Evolutionary conservation across 2,797 vertebrate species (phyloP), one percentile per base, ranked within the genome.

Genomic region (Micropoecilia bifurca): DNA sequence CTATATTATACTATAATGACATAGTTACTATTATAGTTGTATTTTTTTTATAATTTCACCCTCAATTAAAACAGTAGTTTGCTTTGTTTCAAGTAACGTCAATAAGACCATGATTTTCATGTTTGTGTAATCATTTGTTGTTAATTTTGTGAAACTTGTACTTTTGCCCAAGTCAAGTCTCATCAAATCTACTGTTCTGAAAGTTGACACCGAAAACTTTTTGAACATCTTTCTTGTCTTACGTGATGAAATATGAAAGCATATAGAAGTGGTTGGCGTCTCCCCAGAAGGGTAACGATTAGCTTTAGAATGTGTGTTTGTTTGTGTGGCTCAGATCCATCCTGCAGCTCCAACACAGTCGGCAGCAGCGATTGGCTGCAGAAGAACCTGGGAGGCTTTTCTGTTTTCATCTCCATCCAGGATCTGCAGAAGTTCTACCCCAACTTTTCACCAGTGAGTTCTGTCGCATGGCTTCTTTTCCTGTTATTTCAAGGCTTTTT

Each of bases 371-470:
- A 91, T 36, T 96, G 96, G 95, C 78, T 96, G 77, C 79, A 76
- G 78, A 85, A 25, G 72, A 96, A 96, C 88, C 69, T 95, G 46
- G 93, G 94, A 63, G 75, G 68, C 7, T 96, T 96, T 87, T 85
- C 85, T 12, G 41, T 0, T 8, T 72, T 95, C 1, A 66, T 77
- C n/a, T 81, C 92, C 20, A 61, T 95, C 74, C 2, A 4, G 0
- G 93, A 95, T 2, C 74, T 96, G 4, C 78, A 47, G 83, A 83
- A 14, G 41, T 75, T 96, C 4, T 76, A 91, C 45, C 10, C 90
- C 55, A 57, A 73, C 75, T 94, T 96, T 28, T 83, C 82, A 28
- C 82, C 76, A 82, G 95, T 96, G 91, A 14, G 39, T 76, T 43
- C 9, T 61, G 18, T 57, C 30, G 0, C 14, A 20, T 39, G 1